Conservation (phyloP, 2,888 invertebrate species). For the Mamestra brassicae region DNA sequence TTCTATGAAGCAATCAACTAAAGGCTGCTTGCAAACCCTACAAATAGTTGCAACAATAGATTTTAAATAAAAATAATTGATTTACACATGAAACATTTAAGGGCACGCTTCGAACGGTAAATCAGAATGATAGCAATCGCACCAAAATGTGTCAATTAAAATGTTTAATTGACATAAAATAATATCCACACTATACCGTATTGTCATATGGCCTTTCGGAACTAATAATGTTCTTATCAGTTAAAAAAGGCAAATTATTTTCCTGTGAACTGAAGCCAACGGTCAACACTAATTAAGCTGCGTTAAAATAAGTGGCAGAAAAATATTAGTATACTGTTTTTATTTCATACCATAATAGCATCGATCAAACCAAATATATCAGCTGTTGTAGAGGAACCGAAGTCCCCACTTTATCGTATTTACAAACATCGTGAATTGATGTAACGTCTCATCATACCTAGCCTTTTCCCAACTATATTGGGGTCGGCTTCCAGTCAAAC, state of each 20-base stretch:
- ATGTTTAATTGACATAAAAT: background rate
- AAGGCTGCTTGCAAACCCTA: slow-evolving; percentile 32
- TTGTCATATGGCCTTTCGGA: background rate
- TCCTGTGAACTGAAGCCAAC: too few species aligned
- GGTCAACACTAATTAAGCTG: background rate
- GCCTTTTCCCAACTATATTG: too few species aligned
- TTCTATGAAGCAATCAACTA: slow-evolving; percentile 35
- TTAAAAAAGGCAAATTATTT: background rate
- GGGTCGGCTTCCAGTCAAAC: too few species aligned
- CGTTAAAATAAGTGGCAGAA: background rate
- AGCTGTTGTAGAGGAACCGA: too few species aligned
- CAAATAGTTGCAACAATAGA: slow-evolving; percentile 42
- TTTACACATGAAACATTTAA: slow-evolving; percentile 37
- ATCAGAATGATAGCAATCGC: slow-evolving; percentile 41
- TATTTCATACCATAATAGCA: background rate
- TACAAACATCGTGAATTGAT: background rate
- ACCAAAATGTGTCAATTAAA: slow-evolving; percentile 19
- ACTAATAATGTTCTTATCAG: background rate
- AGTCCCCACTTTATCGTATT: background rate
- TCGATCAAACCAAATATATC: background rate
- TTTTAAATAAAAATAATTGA: slow-evolving; percentile 28
- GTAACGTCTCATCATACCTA: too few species aligned
- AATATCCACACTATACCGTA: background rate
- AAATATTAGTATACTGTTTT: background rate
- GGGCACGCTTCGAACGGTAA: slow-evolving; percentile 15